Conservation (phyloP, 92 coral and sea anemone species). For the Parazoanthus swiftii region DNA sequence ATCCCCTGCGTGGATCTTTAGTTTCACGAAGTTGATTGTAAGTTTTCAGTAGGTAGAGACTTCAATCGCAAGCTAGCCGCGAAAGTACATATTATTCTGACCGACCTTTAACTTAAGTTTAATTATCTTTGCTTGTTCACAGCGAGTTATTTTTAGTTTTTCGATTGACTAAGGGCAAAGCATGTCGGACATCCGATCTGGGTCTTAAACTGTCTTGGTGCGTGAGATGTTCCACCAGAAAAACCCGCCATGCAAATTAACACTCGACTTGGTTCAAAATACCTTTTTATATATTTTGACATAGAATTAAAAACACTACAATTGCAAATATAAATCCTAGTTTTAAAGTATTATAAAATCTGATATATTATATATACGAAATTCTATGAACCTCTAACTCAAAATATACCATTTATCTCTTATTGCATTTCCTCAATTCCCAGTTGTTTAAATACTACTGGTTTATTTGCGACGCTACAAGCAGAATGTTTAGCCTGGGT, state of each 20-base stretch:
- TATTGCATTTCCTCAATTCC: slow-evolving; percentile 4
- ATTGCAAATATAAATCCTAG: slow-evolving; percentile 18
- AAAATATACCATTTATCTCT: slow-evolving; percentile 11
- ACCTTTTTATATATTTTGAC: not conserved
- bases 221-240: not conserved
- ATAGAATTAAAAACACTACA: slow-evolving; percentile 20
- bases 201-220: not conserved
- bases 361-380: slow-evolving; percentile 18
- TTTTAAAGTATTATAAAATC: slow-evolving; percentile 44
- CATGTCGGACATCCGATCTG: not conserved
- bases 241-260: not conserved
- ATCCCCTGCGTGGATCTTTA: too few relatives aligned
- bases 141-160: too few relatives aligned
- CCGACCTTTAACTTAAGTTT: too few relatives aligned
- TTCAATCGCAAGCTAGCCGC: too few relatives aligned
- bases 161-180: not conserved
- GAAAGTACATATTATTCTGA: too few relatives aligned
- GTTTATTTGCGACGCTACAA: not conserved
- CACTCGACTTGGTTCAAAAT: not conserved
- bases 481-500: slow-evolving; percentile 14
- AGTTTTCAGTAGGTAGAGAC: too few relatives aligned
- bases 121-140: too few relatives aligned
- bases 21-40: too few relatives aligned
- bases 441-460: not conserved
- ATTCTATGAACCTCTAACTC: not conserved